Evolutionary conservation across 2,797 vertebrate species (phyloP).

Genomic region (Micromesistius poutassou): DNA sequence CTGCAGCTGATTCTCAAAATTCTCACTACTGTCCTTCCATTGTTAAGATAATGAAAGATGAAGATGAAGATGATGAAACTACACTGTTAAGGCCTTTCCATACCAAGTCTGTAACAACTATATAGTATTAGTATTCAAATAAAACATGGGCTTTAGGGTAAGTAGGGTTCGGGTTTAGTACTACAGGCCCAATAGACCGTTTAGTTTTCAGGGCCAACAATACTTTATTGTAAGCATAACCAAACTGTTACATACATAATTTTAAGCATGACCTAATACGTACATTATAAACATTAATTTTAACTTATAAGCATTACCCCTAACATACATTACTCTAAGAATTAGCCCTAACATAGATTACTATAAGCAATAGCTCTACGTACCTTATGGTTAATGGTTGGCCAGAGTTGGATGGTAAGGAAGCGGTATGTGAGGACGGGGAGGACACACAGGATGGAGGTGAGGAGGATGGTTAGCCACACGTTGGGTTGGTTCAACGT

Average conservation of each 20-base stretch:
- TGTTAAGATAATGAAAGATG: no score
- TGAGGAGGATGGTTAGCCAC: conserved; percentile 87
- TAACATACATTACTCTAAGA: neutral
- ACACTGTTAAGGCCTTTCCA: no score
- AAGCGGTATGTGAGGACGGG: conserved; percentile 81
- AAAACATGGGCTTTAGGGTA: no score
- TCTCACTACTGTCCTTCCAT: no score
- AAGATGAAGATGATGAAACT: no score
- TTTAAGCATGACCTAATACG: neutral
- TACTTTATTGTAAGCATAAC: no score
- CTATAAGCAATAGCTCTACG: neutral
- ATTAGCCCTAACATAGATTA: neutral
- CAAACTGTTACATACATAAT: neutral
- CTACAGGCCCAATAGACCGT: no score
- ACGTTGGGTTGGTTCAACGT: conserved; percentile 78
- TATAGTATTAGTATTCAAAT: no score
- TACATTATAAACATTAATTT: neutral
- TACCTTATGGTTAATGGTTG: conserved; percentile 85
- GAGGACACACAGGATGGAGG: conserved; percentile 80
- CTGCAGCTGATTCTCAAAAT: no score
- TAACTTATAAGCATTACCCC: neutral
- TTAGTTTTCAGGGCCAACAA: no score
- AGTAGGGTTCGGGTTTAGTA: no score
- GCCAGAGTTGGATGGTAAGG: conserved; percentile 77
- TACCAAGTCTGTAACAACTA: no score